Percentiles rank a stretch among this genome's conserved stretches.
These are phyloP conservation scores for Vanessa cardui DNA, from an alignment of 2,888 invertebrate genomes.

Conservation along the genomic window DNA sequence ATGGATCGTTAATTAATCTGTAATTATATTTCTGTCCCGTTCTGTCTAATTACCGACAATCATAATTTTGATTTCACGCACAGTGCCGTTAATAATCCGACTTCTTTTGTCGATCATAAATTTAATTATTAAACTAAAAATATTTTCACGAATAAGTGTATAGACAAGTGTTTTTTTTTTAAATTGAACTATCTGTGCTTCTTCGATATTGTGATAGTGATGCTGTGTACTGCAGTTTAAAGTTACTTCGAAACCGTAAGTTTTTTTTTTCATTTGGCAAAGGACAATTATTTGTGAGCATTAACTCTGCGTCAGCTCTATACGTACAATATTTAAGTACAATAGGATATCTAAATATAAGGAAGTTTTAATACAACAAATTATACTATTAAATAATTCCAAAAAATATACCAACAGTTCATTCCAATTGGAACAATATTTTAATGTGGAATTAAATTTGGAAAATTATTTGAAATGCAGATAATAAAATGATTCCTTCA, in stretches of 20 bases:
- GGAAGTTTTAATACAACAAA: too few relatives aligned
- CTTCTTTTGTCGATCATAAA: constrained; percentile 27
- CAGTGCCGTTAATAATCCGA: constrained; percentile 27
- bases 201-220: constrained; percentile 69
- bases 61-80: constrained; percentile 36
- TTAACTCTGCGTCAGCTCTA: not conserved
- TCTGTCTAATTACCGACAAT: constrained; percentile 67
- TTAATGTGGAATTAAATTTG: too few relatives aligned
- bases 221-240: constrained; percentile 65
- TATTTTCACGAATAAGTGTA: constrained; percentile 32
- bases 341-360: too few relatives aligned
- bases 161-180: constrained; percentile 47
- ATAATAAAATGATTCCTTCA: too few relatives aligned
- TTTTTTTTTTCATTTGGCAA: constrained; percentile 35
- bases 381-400: too few relatives aligned
- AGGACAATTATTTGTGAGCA: too few relatives aligned
- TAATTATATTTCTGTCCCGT: constrained; percentile 70
- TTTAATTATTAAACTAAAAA: not conserved
- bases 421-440: too few relatives aligned
- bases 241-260: constrained; percentile 64
- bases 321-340: not conserved
- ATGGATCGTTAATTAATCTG: constrained; percentile 66
- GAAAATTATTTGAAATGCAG: too few relatives aligned
- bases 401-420: too few relatives aligned
- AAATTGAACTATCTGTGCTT: constrained; percentile 57